phyloP scores from a whole-genome alignment of 2,888 invertebrate species.

The Habroteleia sp. region DNA sequence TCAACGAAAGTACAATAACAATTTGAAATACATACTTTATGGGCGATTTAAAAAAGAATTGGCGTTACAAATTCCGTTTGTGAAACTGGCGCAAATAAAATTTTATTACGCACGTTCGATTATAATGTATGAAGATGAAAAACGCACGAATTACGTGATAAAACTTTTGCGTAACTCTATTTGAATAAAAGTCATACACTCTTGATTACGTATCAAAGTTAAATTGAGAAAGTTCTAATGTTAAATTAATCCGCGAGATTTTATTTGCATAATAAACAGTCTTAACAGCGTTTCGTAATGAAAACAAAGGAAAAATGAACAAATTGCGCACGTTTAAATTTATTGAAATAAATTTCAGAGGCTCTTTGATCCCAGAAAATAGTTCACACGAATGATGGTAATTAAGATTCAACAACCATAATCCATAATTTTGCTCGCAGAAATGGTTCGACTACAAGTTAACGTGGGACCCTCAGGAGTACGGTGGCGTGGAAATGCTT shows the following conservation, averaged over 20 bases:
- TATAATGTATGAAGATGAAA: conserved; percentile 21
- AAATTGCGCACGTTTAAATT: too few relatives aligned
- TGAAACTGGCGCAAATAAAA: conserved; percentile 14
- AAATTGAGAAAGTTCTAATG: conserved; percentile 22
- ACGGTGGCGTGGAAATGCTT: conserved; percentile 94
- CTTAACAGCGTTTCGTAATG: too few relatives aligned
- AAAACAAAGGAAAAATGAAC: too few relatives aligned
- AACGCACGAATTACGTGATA: conserved; percentile 27
- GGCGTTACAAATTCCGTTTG: conserved; percentile 16
- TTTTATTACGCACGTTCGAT: conserved; percentile 32
- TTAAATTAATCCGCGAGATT: too few relatives aligned
- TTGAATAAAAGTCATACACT: conserved; percentile 21
- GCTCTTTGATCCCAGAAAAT: not conserved
- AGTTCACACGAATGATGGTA: not conserved
- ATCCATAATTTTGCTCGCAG: conserved; percentile 80
- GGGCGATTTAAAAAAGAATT: conserved; percentile 27
- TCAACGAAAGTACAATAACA: conserved; percentile 20
- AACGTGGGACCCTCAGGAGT: conserved; percentile 93
- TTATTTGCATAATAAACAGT: too few relatives aligned
- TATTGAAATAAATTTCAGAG: too few relatives aligned
- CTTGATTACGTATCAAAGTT: conserved; percentile 31
- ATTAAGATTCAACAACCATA: conserved; percentile 32
- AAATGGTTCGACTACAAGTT: conserved; percentile 96
- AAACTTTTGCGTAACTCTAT: conserved; percentile 33
- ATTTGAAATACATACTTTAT: conserved; percentile 28